Percentiles rank a stretch among this genome's conserved stretches.
Evolutionary conservation across 2,888 invertebrate species (phyloP).

Genomic region (Tethea ocularis): DNA sequence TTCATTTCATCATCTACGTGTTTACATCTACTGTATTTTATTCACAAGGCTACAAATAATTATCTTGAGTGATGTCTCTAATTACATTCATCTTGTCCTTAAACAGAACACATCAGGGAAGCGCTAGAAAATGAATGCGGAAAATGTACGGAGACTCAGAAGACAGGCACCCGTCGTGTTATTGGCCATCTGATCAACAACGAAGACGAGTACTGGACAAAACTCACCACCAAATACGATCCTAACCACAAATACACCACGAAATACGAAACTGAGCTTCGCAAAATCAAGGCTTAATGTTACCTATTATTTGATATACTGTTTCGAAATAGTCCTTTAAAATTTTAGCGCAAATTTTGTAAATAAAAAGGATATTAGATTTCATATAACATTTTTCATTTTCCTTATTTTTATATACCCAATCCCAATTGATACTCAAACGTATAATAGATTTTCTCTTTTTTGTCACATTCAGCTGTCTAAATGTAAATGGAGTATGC

Average conservation of each 20-base stretch:
- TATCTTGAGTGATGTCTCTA: neutral
- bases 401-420: neutral
- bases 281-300: conserved; percentile 32
- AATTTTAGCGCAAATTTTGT: neutral
- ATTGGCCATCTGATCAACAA: conserved; percentile 54
- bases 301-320: neutral
- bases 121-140: conserved; percentile 52
- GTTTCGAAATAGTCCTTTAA: neutral
- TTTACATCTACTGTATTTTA: neutral
- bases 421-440: no score
- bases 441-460: no score
- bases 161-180: conserved; percentile 43
- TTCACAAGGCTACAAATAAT: neutral
- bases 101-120: conserved; percentile 56
- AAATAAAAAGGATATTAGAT: neutral
- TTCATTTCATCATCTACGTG: neutral
- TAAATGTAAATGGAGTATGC: no score
- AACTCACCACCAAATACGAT: conserved; percentile 65
- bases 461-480: no score
- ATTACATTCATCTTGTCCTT: conserved; percentile 10
- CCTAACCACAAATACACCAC: conserved; percentile 52
- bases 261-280: conserved; percentile 61
- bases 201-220: conserved; percentile 57
- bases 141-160: conserved; percentile 54
- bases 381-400: neutral